Base-by-base conservation (phyloP, 1,140 invertebrate species). In the Trissolcus basalis region DNA sequence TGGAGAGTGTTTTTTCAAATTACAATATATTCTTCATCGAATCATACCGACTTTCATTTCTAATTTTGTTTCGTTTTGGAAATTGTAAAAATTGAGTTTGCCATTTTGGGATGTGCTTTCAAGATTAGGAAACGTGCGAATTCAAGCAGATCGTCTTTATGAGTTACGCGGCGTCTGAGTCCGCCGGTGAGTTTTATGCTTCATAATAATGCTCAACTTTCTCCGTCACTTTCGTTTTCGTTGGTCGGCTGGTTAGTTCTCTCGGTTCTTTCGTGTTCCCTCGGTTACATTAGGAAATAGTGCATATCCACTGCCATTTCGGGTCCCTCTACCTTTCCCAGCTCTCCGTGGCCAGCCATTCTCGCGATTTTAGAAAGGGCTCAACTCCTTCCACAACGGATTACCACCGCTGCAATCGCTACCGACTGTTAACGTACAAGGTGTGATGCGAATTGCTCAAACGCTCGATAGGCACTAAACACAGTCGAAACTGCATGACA, bases 171-270 rank as follows among this genome's bases (percentile, higher is more conserved):
- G 68, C 71, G 67, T 47, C 71, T n/a, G n/a, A 63, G 33, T 61
- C 14, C 60, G 39, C 45, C 56, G 53, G 64, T 73, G 77, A 77
- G 78, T 83, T 81, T 83, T 81, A 82, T 79, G 80, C 84, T 82
- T 83, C 81, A 86, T 87, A 88, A 87, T 86, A 88, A 88, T 88
- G 77, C 82, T 82, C 76, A 83, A 88, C 87, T 88, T 88, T 87
- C 86, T 87, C 87, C 85, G 82, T 87, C 83, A 87, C 87, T 88
- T 88, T 88, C 87, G 84, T 87, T 88, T 87, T 87, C 85, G 85
- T 86, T 87, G 80, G 80, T 83, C 81, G 80, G 77, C 65, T 67
- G 59, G 58, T 63, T 36, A 45, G 51, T 74, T 80, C 68, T 75
- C 76, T 78, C 56, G 63, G 73, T 54, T 55, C 65, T 69, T 69